Percentiles rank a stretch among this genome's conserved stretches.
Evolutionary conservation across 2,888 invertebrate species (phyloP).

Genomic region (Ceraclea dissimilis): DNA sequence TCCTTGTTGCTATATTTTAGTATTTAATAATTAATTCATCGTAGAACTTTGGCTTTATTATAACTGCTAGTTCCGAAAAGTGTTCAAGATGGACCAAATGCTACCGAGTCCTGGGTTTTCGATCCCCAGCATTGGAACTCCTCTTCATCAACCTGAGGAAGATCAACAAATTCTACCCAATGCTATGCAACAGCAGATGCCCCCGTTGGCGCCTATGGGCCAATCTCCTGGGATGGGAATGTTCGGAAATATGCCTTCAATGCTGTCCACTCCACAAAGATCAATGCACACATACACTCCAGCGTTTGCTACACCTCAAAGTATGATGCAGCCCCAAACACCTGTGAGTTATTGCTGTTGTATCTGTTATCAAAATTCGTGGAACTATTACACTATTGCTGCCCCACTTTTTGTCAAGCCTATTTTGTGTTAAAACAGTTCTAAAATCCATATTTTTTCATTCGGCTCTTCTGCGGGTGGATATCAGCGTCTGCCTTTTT

Average conservation of each 20-base stretch:
- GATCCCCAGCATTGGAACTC: constrained; percentile 86
- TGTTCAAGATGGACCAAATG: constrained; percentile 74
- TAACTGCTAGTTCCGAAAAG: no score
- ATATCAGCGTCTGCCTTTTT: no score
- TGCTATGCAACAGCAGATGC: constrained; percentile 67
- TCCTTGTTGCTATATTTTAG: no score
- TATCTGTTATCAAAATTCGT: background rate
- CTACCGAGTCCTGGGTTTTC: constrained; percentile 81
- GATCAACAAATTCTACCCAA: constrained; percentile 84
- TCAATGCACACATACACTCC: constrained; percentile 70
- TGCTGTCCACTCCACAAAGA: constrained; percentile 62
- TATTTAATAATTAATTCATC: no score
- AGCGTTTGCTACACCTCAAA: constrained; percentile 71
- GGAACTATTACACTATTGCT: background rate
- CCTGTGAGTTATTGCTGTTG: constrained; percentile 51
- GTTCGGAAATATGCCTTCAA: constrained; percentile 53
- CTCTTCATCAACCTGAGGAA: constrained; percentile 83
- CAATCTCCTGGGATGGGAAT: constrained; percentile 52
- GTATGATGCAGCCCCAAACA: constrained; percentile 84
- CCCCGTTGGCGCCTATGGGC: constrained; percentile 51
- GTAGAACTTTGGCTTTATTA: no score
- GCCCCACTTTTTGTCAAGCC: no score
- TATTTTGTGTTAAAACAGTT: no score
- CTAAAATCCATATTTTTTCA: no score
- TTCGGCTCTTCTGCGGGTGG: no score